Evolutionary conservation across 2,113 vertebrate genomes (phyloP).

Genomic region (Chitala chitala): DNA sequence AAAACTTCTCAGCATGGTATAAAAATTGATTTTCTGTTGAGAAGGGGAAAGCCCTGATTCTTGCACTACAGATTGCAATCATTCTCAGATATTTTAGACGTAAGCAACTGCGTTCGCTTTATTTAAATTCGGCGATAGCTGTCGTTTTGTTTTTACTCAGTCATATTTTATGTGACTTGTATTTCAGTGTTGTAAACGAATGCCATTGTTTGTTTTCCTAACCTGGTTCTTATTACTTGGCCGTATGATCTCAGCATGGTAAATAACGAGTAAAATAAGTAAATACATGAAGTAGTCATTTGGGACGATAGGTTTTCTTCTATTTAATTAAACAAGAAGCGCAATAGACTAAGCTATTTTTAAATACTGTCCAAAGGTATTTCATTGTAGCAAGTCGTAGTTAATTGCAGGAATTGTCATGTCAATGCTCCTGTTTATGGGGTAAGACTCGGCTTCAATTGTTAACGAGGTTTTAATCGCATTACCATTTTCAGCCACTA

Average conservation of each 20-base stretch:
- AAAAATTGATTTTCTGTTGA: no score
- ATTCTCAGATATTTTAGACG: no score
- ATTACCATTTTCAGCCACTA: conserved; percentile 66
- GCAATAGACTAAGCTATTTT: no score
- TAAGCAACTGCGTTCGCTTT: no score
- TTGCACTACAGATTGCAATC: no score
- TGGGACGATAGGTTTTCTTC: neutral
- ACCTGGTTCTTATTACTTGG: neutral
- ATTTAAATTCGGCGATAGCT: no score
- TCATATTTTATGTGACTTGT: neutral
- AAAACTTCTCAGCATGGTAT: no score
- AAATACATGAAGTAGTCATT: neutral
- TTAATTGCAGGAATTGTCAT: neutral
- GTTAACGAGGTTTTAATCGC: conserved; percentile 35
- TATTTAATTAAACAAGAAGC: neutral
- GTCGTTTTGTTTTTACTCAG: neutral
- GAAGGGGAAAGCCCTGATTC: no score
- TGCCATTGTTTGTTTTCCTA: neutral
- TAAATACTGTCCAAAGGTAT: no score
- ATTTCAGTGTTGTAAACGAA: neutral
- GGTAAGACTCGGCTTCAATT: neutral
- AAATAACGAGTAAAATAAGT: neutral
- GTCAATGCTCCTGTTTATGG: neutral
- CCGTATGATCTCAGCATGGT: neutral
- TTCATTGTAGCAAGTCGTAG: no score